These are phyloP conservation scores for Callitettix versicolor DNA, from an alignment of 1,140 invertebrate species.

Conservation along the genomic window DNA sequence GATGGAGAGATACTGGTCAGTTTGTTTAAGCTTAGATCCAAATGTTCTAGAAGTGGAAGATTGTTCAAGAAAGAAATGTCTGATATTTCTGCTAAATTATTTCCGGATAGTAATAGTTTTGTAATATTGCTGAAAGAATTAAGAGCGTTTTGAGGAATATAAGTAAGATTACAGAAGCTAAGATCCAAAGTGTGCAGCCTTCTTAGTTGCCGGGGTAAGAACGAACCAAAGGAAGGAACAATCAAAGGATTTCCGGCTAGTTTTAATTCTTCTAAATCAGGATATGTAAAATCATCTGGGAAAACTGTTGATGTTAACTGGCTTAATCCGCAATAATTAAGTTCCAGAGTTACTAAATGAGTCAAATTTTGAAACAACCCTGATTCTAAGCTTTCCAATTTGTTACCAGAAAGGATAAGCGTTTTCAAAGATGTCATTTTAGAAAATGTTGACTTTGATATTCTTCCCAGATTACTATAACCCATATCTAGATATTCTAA, in stretches of 20 bases:
- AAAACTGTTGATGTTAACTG: constrained; percentile 51
- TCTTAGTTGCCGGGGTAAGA: constrained; percentile 52
- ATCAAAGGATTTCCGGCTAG: constrained; percentile 55
- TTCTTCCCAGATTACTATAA: constrained; percentile 53
- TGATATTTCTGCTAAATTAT: constrained; percentile 38
- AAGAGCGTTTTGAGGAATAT: constrained; percentile 49
- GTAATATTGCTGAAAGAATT: constrained; percentile 49
- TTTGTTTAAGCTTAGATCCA: constrained; percentile 54
- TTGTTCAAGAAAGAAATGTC: constrained; percentile 43
- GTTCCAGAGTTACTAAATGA: constrained; percentile 49
- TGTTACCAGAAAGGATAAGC: constrained; percentile 55
- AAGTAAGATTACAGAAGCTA: constrained; percentile 50
- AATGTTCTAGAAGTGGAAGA: constrained; percentile 44
- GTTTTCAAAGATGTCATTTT: constrained; percentile 56
- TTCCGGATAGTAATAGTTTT: constrained; percentile 47
- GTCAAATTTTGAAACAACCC: constrained; percentile 57
- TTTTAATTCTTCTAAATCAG: constrained; percentile 53
- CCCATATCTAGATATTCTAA: constrained; percentile 62
- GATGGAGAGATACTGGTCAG: constrained; percentile 43
- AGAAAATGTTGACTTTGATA: constrained; percentile 52
- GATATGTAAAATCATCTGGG: constrained; percentile 50
- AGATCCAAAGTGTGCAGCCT: constrained; percentile 51
- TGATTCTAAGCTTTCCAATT: constrained; percentile 50
- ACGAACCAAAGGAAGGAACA: constrained; percentile 36
- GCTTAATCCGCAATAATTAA: constrained; percentile 55